Conservation (phyloP, 2,888 invertebrate genomes). For the Pandemis cinnamomeana region DNA sequence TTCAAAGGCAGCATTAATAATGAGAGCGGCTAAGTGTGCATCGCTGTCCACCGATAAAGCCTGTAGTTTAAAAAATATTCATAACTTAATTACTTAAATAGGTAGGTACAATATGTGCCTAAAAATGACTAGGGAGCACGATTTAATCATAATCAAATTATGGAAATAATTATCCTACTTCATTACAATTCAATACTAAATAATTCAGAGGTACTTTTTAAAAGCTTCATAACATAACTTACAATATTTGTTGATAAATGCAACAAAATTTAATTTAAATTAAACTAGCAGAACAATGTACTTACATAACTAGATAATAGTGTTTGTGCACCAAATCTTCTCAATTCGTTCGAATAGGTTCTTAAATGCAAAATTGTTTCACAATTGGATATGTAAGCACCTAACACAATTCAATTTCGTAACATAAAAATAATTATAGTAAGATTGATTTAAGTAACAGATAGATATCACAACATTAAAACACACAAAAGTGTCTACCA, state of each 20-base stretch:
- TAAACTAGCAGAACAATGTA: slow-evolving; percentile 45
- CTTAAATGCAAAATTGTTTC: slow-evolving; percentile 65
- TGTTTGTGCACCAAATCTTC: slow-evolving; percentile 59
- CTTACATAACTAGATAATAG: slow-evolving; percentile 49
- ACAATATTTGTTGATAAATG: slow-evolving; percentile 59
- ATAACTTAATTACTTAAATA: slow-evolving; percentile 10
- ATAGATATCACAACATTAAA: slow-evolving; percentile 65
- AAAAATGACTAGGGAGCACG: slow-evolving; percentile 42
- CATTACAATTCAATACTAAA: slow-evolving; percentile 43
- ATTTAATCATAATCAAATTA: slow-evolving; percentile 43
- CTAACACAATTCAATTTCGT: slow-evolving; percentile 48
- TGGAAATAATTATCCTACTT: slow-evolving; percentile 48
- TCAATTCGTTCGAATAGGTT: slow-evolving; percentile 42
- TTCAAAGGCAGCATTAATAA: slow-evolving; percentile 45
- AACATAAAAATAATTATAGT: slow-evolving; percentile 46
- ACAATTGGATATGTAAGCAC: slow-evolving; percentile 61
- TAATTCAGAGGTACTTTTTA: slow-evolving; percentile 40
- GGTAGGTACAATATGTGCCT: slow-evolving; percentile 26
- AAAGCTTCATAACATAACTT: slow-evolving; percentile 40
- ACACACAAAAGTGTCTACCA: slow-evolving; percentile 50
- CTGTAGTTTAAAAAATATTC: not conserved
- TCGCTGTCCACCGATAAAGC: not conserved
- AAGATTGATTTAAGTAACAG: slow-evolving; percentile 44
- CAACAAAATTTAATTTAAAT: slow-evolving; percentile 61
- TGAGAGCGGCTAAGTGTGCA: slow-evolving; percentile 29